These are phyloP conservation scores for Neopelma chrysocephalum DNA, from an alignment of 2,797 vertebrate genomes.

Conservation along the genomic window DNA sequence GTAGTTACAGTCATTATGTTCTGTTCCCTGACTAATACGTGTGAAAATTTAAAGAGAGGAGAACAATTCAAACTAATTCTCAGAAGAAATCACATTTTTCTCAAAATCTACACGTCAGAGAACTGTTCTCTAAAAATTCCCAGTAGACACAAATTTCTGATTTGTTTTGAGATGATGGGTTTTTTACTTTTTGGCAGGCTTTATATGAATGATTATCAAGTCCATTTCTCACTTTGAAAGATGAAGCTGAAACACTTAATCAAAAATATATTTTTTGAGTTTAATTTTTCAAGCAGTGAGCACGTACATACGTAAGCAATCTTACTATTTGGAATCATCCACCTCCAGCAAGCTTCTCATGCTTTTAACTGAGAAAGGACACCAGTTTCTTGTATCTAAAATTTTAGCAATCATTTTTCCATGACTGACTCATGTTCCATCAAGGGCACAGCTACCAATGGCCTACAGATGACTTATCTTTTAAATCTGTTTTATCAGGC, in stretches of 20 bases:
- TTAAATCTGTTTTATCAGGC: neutral
- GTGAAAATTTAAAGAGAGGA: neutral
- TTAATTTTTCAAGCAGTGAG: neutral
- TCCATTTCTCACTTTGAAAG: neutral
- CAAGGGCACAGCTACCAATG: neutral
- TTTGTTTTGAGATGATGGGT: neutral
- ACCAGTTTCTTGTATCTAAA: neutral
- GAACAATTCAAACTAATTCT: neutral
- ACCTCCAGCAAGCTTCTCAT: neutral
- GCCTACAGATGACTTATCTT: neutral
- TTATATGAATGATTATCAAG: neutral
- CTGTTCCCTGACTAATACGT: neutral
- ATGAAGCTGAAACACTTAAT: neutral
- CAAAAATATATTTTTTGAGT: neutral
- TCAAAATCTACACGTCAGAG: neutral
- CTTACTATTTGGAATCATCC: neutral
- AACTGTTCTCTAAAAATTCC: neutral
- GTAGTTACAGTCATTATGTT: fast-evolving
- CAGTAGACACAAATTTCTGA: neutral
- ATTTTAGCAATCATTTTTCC: neutral
- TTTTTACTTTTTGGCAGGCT: neutral
- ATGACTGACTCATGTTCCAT: neutral
- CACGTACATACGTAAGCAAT: neutral
- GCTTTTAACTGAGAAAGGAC: neutral
- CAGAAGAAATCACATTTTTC: neutral